phyloP scores from a whole-genome alignment of 2,113 vertebrate genomes.

The Melanerpes formicivorus region DNA sequence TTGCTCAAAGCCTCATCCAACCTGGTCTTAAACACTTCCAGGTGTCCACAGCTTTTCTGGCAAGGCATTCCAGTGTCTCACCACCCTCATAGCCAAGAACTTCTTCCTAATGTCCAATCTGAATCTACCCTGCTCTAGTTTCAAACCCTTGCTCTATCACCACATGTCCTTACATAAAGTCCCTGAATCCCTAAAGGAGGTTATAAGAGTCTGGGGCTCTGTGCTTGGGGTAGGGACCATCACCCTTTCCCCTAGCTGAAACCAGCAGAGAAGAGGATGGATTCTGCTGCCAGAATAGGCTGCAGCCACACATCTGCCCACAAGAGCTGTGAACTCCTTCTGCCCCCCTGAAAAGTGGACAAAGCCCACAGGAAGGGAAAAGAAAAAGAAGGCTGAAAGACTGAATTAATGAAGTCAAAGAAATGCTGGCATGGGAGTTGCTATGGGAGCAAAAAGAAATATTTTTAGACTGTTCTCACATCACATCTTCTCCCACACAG shows the following conservation, averaged over 20 bases:
- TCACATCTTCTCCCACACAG: constrained; percentile 61
- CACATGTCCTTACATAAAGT: no score
- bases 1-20: no score
- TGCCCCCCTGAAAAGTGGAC: neutral
- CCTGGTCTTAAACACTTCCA: no score
- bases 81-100: no score
- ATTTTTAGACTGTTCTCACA: constrained; percentile 61
- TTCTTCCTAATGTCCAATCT: no score
- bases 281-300: neutral
- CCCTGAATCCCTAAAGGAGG: neutral
- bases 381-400: neutral
- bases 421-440: constrained; percentile 35
- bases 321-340: neutral
- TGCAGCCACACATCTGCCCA: neutral
- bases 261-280: neutral
- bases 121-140: no score
- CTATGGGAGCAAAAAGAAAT: constrained; percentile 61
- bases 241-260: neutral
- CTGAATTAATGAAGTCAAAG: neutral
- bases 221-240: accelerated
- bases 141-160: no score
- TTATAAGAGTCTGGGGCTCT: neutral
- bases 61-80: no score
- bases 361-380: neutral
- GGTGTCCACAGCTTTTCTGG: no score